Percentiles rank a stretch among this genome's conserved stretches.
Evolutionary conservation across 2,888 invertebrate species (phyloP).

Genomic region (Chymomyza procnemis): DNA sequence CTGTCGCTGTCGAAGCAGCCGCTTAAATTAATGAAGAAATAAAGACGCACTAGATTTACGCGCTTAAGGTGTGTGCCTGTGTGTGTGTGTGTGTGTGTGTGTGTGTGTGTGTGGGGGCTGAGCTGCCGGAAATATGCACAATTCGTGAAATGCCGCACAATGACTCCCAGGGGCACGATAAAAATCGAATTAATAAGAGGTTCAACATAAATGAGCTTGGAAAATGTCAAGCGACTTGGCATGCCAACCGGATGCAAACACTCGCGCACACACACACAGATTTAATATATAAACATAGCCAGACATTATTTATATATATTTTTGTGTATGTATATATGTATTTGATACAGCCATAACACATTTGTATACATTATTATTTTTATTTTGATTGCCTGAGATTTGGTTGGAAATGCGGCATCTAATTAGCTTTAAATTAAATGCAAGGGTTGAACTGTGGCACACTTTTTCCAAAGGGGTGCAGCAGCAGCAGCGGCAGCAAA

Average conservation of each 20-base stretch:
- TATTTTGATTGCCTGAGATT: conserved; percentile 42
- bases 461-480: not conserved
- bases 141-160: conserved; percentile 74
- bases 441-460: conserved; percentile 20
- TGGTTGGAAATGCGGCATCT: conserved; percentile 16
- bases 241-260: conserved; percentile 19
- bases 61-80: conserved; percentile 42
- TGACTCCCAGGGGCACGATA: conserved; percentile 77
- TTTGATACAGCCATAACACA: not conserved
- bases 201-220: conserved; percentile 71
- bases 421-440: conserved; percentile 32
- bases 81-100: conserved; percentile 1
- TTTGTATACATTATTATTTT: conserved; percentile 37
- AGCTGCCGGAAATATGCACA: conserved; percentile 58
- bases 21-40: conserved; percentile 77
- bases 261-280: conserved; percentile 21
- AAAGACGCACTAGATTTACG: conserved; percentile 71
- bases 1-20: conserved; percentile 31
- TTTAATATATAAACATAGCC: conserved; percentile 2
- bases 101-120: not conserved
- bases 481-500: not conserved
- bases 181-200: conserved; percentile 78
- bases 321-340: not conserved
- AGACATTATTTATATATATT: not conserved
- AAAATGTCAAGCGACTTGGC: conserved; percentile 53